A percentile compares a stretch with the other conserved stretches of the same genome.
These are phyloP conservation scores for Nycteola revayana DNA, from an alignment of 2,888 invertebrate species.

Conservation along the genomic window DNA sequence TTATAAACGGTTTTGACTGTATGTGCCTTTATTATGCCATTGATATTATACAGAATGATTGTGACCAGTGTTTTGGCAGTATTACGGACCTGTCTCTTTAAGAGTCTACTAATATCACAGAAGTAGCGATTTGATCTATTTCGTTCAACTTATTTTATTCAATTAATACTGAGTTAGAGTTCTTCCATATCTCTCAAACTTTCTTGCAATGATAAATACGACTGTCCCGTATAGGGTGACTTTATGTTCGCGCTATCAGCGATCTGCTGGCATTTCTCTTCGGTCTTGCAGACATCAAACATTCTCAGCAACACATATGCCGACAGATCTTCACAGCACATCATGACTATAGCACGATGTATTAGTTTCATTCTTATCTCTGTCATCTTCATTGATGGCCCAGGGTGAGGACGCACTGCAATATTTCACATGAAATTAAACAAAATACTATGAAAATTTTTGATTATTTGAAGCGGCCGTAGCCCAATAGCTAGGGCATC, in stretches of 20 bases:
- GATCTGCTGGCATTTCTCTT: constrained; percentile 43
- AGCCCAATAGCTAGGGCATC: no score
- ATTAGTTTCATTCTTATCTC: constrained; percentile 60
- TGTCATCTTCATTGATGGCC: constrained; percentile 51
- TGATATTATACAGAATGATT: no score
- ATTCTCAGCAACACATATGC: constrained; percentile 52
- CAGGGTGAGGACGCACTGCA: constrained; percentile 53
- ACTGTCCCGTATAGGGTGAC: constrained; percentile 42
- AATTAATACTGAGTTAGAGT: no score
- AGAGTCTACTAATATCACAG: no score
- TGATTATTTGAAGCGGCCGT: no score
- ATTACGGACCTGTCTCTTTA: no score
- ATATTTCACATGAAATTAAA: constrained; percentile 10
- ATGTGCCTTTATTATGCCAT: no score
- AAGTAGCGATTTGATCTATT: no score
- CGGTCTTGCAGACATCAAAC: constrained; percentile 50
- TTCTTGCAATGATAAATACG: constrained; percentile 46
- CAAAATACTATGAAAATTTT: no score
- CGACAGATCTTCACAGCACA: constrained; percentile 63
- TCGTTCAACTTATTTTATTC: no score
- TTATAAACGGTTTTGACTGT: no score
- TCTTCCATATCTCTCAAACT: constrained; percentile 25
- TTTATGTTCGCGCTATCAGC: constrained; percentile 45
- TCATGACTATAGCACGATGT: constrained; percentile 55
- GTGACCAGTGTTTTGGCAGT: no score